Conservation (phyloP, 37 sponge, comb jelly and placozoan species). For the Axinella damicornis region DNA sequence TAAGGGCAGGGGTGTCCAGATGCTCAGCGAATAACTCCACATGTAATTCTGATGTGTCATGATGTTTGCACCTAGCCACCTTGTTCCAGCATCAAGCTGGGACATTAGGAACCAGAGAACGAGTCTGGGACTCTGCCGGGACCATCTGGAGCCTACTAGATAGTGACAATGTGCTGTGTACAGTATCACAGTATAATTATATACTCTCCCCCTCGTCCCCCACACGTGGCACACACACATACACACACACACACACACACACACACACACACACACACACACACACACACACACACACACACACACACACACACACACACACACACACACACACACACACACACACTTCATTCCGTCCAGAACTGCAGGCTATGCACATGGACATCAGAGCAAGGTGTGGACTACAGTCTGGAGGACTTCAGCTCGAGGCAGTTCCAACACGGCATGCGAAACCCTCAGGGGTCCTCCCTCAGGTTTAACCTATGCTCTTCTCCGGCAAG, state of each 20-base stretch:
- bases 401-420: constrained; percentile 37
- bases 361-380: neutral
- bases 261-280: constrained; percentile 23
- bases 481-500: constrained; percentile 13
- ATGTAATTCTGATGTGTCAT: no score
- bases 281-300: constrained; percentile 45
- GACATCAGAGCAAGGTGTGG: constrained; percentile 31
- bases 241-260: neutral
- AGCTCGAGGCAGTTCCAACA: constrained; percentile 2
- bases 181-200: no score
- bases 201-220: no score
- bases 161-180: no score
- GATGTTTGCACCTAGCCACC: no score
- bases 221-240: no score
- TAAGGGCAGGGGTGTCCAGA: no score
- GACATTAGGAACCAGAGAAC: no score
- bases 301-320: constrained; percentile 56
- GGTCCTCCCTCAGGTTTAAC: constrained; percentile 25
- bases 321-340: constrained; percentile 40
- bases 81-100: no score
- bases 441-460: constrained; percentile 28
- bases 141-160: no score
- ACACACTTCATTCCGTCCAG: neutral
- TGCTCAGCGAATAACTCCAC: no score
- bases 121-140: no score